Conservation (phyloP, 2,113 vertebrate genomes). For the Hiodon tergisus region DNA sequence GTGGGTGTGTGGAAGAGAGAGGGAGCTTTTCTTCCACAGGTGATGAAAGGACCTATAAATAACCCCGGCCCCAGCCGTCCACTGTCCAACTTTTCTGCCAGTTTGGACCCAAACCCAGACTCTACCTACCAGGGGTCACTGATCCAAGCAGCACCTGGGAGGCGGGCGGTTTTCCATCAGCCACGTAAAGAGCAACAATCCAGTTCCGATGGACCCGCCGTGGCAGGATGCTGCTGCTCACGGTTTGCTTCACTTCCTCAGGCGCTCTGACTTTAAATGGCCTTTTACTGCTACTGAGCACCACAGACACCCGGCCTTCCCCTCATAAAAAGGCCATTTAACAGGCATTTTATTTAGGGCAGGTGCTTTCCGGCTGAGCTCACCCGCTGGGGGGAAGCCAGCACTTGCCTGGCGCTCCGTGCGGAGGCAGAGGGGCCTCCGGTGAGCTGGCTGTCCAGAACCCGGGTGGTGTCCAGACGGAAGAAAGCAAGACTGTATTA, state of each 20-base stretch:
- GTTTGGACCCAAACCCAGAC: constrained; percentile 26
- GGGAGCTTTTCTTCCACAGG: constrained; percentile 1
- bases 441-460: too few relatives aligned
- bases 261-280: constrained; percentile 35
- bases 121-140: constrained; percentile 21
- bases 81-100: constrained; percentile 1
- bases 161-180: constrained; percentile 17
- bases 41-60: neutral
- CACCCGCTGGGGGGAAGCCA: constrained; percentile 29
- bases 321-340: constrained; percentile 46
- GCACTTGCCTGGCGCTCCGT: constrained; percentile 9
- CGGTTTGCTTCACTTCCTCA: constrained; percentile 49
- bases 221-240: constrained; percentile 49
- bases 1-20: neutral
- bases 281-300: constrained; percentile 45
- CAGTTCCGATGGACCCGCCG: constrained; percentile 24
- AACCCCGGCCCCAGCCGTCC: neutral
- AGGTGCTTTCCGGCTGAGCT: constrained; percentile 47
- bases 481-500: too few relatives aligned
- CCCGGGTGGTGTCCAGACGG: too few relatives aligned
- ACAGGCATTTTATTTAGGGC: constrained; percentile 54
- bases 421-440: too few relatives aligned
- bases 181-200: constrained; percentile 21
- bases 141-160: constrained; percentile 6
- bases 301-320: constrained; percentile 45